Conservation (phyloP, 2,113 vertebrate species). For the Lucifuga dentata region DNA sequence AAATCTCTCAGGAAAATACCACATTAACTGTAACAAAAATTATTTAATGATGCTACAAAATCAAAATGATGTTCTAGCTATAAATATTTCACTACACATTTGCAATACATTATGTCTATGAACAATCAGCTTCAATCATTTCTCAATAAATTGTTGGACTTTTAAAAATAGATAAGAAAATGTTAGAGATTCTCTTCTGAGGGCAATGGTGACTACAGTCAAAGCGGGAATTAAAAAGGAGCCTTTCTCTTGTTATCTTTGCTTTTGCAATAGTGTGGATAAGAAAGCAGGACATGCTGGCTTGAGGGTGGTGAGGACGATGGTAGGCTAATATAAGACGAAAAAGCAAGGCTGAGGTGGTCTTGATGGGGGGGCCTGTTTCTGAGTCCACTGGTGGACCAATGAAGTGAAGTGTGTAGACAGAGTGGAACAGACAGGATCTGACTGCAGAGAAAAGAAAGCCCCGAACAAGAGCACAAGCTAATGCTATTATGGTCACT, state of each 20-base stretch:
- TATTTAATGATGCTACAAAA: conserved; percentile 13
- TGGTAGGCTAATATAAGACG: conserved; percentile 46
- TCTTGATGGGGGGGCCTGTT: conserved; percentile 70
- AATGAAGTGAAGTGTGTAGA: conserved; percentile 83
- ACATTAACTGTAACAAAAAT: too few species aligned
- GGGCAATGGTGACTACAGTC: conserved; percentile 45
- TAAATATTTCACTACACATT: conserved; percentile 34
- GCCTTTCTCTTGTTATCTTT: conserved; percentile 37
- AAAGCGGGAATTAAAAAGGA: conserved; percentile 57
- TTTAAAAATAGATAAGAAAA: conserved; percentile 51
- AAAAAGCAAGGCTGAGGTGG: conserved; percentile 40
- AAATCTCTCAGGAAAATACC: conserved; percentile 26
- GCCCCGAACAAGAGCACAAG: conserved; percentile 81
- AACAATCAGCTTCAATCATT: conserved; percentile 57
- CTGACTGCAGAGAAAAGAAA: conserved; percentile 86
- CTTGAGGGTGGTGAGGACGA: conserved; percentile 48
- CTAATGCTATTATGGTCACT: conserved; percentile 87
- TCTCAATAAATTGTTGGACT: conserved; percentile 52
- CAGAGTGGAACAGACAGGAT: conserved; percentile 88
- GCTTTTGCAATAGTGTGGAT: conserved; percentile 61
- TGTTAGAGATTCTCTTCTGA: conserved; percentile 34
- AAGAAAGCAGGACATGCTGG: conserved; percentile 38
- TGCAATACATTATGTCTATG: conserved; percentile 20
- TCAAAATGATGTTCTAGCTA: conserved; percentile 1
- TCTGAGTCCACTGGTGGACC: conserved; percentile 70